Evolutionary conservation across 2,113 vertebrate genomes (phyloP).

Genomic region (Globicephala melas): DNA sequence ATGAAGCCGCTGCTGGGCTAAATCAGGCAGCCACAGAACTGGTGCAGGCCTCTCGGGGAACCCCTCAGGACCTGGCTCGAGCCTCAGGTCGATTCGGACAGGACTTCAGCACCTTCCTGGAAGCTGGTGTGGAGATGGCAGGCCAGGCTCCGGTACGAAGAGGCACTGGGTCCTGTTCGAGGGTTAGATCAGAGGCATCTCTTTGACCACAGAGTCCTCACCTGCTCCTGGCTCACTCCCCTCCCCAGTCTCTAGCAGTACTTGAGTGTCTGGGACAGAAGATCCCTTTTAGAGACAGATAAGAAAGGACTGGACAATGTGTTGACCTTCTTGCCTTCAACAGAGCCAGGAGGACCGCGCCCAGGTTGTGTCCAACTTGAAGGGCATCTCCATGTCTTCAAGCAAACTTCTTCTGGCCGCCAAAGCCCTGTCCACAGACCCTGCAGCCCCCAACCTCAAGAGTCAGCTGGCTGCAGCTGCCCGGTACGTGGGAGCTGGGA

Average conservation of each 20-base stretch:
- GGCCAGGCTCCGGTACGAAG: constrained; percentile 90
- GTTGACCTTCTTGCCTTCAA: constrained; percentile 15
- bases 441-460: constrained; percentile 94
- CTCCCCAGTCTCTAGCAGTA: not conserved
- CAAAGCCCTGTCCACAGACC: constrained; percentile 95
- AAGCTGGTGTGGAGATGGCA: constrained; percentile 97
- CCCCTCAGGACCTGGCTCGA: constrained; percentile 92
- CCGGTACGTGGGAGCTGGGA: constrained; percentile 80
- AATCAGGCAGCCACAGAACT: constrained; percentile 98
- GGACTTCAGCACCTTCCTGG: constrained; percentile 95
- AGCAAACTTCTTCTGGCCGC: constrained; percentile 96
- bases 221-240: not conserved
- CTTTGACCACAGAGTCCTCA: not conserved
- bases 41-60: constrained; percentile 94
- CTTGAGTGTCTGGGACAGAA: not conserved
- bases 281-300: constrained; percentile 10
- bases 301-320: not conserved
- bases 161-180: not conserved
- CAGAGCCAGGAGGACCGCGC: constrained; percentile 94
- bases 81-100: constrained; percentile 96
- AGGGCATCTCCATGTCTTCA: constrained; percentile 98
- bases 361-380: constrained; percentile 96
- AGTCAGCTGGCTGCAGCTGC: constrained; percentile 96
- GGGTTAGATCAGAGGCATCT: not conserved
- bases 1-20: constrained; percentile 91